Conservation (phyloP, 1,140 invertebrate species). For the Drosophila pallidifrons region DNA sequence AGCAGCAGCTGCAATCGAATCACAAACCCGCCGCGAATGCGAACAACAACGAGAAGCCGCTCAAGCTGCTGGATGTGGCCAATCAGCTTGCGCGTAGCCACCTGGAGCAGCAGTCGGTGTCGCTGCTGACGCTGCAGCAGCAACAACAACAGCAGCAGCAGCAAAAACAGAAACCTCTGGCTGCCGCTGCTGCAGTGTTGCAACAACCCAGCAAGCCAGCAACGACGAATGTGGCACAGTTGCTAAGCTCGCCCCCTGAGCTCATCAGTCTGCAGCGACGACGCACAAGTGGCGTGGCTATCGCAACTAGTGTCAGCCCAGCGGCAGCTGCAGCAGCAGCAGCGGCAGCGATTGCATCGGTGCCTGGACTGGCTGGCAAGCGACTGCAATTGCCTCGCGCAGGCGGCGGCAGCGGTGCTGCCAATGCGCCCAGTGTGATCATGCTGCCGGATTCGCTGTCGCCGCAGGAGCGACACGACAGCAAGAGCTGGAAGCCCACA, state of each 20-base stretch:
- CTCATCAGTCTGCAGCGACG: conserved; percentile 73
- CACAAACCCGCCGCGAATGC: conserved; percentile 2
- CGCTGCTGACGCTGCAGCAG: conserved; percentile 24
- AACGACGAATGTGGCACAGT: conserved; percentile 40
- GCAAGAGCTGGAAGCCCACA: conserved; percentile 89
- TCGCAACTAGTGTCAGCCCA: neutral
- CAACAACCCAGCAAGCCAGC: conserved; percentile 21
- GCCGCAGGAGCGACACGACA: conserved; percentile 77
- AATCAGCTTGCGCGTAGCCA: conserved; percentile 56
- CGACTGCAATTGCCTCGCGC: conserved; percentile 50
- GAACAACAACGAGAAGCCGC: conserved; percentile 46
- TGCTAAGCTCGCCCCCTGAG: conserved; percentile 77
- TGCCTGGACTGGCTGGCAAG: conserved; percentile 28
- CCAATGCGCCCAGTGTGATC: conserved; percentile 75
- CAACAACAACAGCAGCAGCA: conserved; percentile 32
- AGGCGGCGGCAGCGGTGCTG: conserved; percentile 66
- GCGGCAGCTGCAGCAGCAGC: conserved; percentile 9
- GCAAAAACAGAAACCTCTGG: conserved; percentile 14
- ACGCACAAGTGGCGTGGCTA: conserved; percentile 37
- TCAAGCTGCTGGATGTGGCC: conserved; percentile 67
- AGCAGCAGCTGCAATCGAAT: conserved; percentile 15
- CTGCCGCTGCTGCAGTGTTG: neutral
- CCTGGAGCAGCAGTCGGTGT: conserved; percentile 16
- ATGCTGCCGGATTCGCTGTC: conserved; percentile 77
- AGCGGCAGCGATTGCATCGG: conserved; percentile 14